Percentiles rank a stretch among this genome's conserved stretches.
Conservation (phyloP, 1,140 invertebrate species). For the Euwallacea similis region DNA sequence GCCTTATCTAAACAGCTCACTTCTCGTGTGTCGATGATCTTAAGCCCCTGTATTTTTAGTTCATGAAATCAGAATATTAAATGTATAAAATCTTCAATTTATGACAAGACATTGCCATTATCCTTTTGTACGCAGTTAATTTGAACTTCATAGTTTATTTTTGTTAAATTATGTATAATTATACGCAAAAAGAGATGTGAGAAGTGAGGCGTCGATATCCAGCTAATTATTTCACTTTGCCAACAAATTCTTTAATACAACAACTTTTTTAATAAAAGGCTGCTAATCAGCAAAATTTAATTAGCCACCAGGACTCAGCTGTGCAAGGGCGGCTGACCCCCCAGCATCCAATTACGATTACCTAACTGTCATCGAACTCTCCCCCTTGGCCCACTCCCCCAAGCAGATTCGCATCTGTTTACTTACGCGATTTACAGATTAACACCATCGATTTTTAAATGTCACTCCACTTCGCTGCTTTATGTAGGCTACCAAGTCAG, state of each 20-base stretch:
- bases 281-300: slow-evolving; percentile 33
- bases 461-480: slow-evolving; percentile 25
- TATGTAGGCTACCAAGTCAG: slow-evolving; percentile 30
- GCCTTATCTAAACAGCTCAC: slow-evolving; percentile 19
- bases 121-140: slow-evolving; percentile 11
- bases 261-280: slow-evolving; percentile 15
- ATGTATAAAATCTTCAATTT: slow-evolving; percentile 11
- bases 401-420: slow-evolving; percentile 32
- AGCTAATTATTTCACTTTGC: no score
- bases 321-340: slow-evolving; percentile 30
- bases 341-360: slow-evolving; percentile 36
- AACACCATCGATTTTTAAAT: slow-evolving; percentile 39
- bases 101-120: slow-evolving; percentile 13
- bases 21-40: slow-evolving; percentile 30
- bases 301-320: slow-evolving; percentile 31
- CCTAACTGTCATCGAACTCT: slow-evolving; percentile 30
- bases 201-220: background rate
- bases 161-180: slow-evolving; percentile 7
- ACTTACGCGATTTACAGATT: slow-evolving; percentile 38
- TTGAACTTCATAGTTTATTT: slow-evolving; percentile 2
- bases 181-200: background rate
- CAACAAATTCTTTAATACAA: no score
- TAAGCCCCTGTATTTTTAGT: slow-evolving; percentile 21
- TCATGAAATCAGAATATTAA: slow-evolving; percentile 22
- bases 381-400: slow-evolving; percentile 3